Percentiles rank a stretch among this genome's conserved stretches.
Conservation (phyloP, 2,888 invertebrate genomes). For the Punctoribates punctum region DNA sequence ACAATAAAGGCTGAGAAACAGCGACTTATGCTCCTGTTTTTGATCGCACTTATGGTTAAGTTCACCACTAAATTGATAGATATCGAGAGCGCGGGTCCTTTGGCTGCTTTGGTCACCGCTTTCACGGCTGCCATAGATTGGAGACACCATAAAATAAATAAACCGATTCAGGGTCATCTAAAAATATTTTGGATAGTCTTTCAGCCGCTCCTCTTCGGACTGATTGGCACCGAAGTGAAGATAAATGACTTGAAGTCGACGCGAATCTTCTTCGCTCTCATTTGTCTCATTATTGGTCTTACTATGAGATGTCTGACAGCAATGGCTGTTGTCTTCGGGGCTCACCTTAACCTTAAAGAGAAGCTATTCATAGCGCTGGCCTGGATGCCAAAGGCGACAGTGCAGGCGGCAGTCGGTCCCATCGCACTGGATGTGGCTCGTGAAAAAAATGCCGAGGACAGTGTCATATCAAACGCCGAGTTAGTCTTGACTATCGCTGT, state of each 20-base stretch:
- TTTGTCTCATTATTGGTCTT: slow-evolving; percentile 57
- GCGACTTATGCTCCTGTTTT: slow-evolving; percentile 61
- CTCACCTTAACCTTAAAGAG: slow-evolving; percentile 79
- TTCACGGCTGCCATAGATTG: slow-evolving; percentile 45
- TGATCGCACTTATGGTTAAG: slow-evolving; percentile 51
- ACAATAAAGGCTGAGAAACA: slow-evolving; percentile 52
- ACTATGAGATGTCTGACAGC: slow-evolving; percentile 58
- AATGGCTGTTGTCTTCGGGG: slow-evolving; percentile 58
- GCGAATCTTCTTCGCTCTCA: neutral
- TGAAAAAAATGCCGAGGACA: slow-evolving; percentile 36
- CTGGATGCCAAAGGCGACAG: slow-evolving; percentile 97
- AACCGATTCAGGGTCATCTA: neutral
- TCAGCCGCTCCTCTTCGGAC: slow-evolving; percentile 56
- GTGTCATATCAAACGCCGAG: slow-evolving; percentile 52
- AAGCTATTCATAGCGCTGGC: slow-evolving; percentile 84
- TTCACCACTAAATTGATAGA: slow-evolving; percentile 52
- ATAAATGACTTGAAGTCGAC: neutral
- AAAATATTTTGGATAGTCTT: slow-evolving; percentile 54
- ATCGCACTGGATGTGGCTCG: slow-evolving; percentile 59
- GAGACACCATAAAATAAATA: slow-evolving; percentile 42
- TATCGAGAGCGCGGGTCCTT: slow-evolving; percentile 57
- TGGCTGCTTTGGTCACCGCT: slow-evolving; percentile 59
- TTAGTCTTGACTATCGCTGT: slow-evolving; percentile 72
- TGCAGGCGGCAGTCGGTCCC: slow-evolving; percentile 65
- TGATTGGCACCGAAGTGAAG: slow-evolving; percentile 59